Evolutionary conservation across 2,797 vertebrate species (phyloP).

Genomic region (Pangasius krempfi): DNA sequence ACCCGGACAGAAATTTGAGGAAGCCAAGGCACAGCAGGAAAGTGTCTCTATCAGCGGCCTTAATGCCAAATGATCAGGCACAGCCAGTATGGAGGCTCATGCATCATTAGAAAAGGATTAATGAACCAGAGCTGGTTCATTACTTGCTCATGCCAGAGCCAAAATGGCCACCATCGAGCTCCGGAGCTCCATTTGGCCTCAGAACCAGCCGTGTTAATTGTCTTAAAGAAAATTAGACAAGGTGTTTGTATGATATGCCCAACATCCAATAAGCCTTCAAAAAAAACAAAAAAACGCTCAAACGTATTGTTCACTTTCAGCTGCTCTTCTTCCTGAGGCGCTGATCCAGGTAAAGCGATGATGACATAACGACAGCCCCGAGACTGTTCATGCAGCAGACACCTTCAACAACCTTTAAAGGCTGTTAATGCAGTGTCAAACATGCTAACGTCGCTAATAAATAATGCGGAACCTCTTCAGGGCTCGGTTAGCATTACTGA

Average conservation of each 20-base stretch:
- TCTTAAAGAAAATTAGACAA: neutral
- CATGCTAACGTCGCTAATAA: neutral
- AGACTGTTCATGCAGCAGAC: neutral
- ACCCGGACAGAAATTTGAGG: neutral
- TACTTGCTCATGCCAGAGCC: neutral
- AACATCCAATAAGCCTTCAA: neutral
- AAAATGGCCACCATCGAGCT: conserved; percentile 2
- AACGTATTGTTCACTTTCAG: too few relatives aligned
- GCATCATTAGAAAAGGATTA: conserved; percentile 46
- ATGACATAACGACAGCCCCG: neutral
- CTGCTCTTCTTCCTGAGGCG: neutral
- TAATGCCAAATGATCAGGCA: conserved; percentile 17
- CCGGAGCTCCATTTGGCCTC: neutral
- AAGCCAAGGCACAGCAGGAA: conserved; percentile 8
- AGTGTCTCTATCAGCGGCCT: conserved; percentile 37
- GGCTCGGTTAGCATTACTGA: neutral
- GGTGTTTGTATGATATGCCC: neutral
- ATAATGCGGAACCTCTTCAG: neutral
- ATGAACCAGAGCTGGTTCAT: conserved; percentile 30
- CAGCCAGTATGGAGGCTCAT: conserved; percentile 14
- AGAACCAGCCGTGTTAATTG: neutral
- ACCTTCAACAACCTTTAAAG: neutral
- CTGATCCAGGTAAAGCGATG: neutral
- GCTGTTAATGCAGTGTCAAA: neutral
- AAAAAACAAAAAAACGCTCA: too few relatives aligned